phyloP scores from a whole-genome alignment of 2,888 invertebrate species.

The Oegoconia quadripuncta region DNA sequence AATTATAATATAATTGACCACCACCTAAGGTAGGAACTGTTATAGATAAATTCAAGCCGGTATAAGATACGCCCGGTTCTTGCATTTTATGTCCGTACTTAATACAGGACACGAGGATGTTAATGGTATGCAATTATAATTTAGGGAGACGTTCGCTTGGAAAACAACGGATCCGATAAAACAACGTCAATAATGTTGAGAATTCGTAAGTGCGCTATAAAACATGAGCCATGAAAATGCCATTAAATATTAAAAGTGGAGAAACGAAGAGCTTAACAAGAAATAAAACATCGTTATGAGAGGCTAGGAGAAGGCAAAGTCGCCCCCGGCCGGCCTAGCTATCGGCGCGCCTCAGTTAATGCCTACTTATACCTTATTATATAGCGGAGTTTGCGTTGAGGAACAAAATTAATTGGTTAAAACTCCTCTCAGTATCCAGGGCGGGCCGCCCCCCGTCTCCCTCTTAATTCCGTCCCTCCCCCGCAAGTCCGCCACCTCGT shows the following conservation, averaged over 20 bases:
- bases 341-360: constrained; percentile 77
- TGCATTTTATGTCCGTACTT: constrained; percentile 15
- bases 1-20: no score
- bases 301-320: constrained; percentile 62
- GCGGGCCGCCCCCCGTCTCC: constrained; percentile 66
- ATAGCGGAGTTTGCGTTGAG: constrained; percentile 80
- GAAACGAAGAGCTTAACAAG: constrained; percentile 79
- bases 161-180: constrained; percentile 55
- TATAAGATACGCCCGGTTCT: no score
- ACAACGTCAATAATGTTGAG: constrained; percentile 65
- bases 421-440: constrained; percentile 81
- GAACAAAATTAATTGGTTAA: constrained; percentile 81
- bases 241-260: constrained; percentile 80
- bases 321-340: constrained; percentile 71
- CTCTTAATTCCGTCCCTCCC: constrained; percentile 68
- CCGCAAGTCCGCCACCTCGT: constrained; percentile 32
- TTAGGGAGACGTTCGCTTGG: constrained; percentile 23
- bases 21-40: no score
- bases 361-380: constrained; percentile 80
- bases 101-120: constrained; percentile 15
- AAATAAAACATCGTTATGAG: constrained; percentile 78
- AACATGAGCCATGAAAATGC: constrained; percentile 76
- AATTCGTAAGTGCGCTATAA: constrained; percentile 75
- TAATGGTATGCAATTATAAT: constrained; percentile 32
- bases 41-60: no score